Evolutionary conservation across 2,888 invertebrate genomes (phyloP).

Genomic region (Formica aserva): DNA sequence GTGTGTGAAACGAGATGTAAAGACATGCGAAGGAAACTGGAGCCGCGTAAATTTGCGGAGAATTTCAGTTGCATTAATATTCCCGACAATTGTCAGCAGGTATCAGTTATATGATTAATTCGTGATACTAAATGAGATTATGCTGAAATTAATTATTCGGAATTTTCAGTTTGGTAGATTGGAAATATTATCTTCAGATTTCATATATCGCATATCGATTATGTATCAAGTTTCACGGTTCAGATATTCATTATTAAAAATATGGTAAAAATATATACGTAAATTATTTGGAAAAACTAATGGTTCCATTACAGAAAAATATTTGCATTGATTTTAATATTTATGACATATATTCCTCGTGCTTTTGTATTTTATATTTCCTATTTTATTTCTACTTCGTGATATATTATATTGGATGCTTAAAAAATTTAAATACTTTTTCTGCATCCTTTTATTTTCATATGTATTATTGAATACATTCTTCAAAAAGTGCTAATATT

Average conservation of each 20-base stretch:
- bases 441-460: constrained; percentile 19
- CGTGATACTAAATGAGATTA: constrained; percentile 27
- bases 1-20: neutral
- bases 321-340: constrained; percentile 52
- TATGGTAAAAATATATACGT: constrained; percentile 43
- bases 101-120: constrained; percentile 27
- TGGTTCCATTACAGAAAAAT: constrained; percentile 45
- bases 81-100: neutral
- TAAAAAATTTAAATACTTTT: constrained; percentile 18
- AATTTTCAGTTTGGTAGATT: constrained; percentile 35
- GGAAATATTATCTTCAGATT: constrained; percentile 52
- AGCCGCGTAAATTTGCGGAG: neutral
- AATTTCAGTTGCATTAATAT: constrained; percentile 12
- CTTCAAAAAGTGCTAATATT: neutral
- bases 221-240: constrained; percentile 43
- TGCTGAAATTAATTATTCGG: constrained; percentile 44
- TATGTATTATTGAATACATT: neutral
- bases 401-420: constrained; percentile 10
- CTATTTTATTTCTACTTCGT: constrained; percentile 35
- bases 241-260: constrained; percentile 45
- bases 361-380: neutral
- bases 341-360: constrained; percentile 18
- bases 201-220: constrained; percentile 42
- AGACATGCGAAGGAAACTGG: neutral
- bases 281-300: constrained; percentile 47